Conservation (phyloP, 2,888 invertebrate genomes). For the Listrodromus nycthemerus region DNA sequence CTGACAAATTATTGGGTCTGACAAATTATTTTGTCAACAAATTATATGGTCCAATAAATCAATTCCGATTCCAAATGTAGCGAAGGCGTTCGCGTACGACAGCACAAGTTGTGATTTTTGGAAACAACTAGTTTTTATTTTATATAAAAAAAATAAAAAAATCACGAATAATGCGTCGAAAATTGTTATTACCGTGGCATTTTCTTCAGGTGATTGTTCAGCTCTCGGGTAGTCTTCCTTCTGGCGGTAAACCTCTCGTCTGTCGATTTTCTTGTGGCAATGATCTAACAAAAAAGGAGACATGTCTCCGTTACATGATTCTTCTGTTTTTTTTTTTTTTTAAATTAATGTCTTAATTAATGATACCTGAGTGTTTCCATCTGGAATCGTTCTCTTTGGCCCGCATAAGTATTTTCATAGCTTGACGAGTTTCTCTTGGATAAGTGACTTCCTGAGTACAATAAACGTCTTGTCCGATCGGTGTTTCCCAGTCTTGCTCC, state of each 20-base stretch:
- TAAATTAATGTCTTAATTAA: background rate
- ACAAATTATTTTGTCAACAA: too few relatives aligned
- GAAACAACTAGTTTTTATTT: background rate
- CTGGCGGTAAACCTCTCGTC: constrained; percentile 1
- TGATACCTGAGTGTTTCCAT: constrained; percentile 20
- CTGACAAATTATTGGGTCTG: too few relatives aligned
- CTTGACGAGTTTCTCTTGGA: constrained; percentile 76
- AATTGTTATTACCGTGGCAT: constrained; percentile 21
- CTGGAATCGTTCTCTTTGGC: constrained; percentile 36
- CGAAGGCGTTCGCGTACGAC: too few relatives aligned
- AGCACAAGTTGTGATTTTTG: too few relatives aligned
- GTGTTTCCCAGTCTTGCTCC: constrained; percentile 64
- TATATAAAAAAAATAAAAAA: background rate
- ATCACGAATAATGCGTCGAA: background rate
- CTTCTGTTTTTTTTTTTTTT: background rate
- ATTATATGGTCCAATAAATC: too few relatives aligned
- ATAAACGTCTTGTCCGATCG: constrained; percentile 42
- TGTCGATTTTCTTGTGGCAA: constrained; percentile 26
- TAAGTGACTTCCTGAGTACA: constrained; percentile 67
- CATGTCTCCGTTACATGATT: background rate
- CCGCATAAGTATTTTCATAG: constrained; percentile 71
- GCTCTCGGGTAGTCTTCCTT: constrained; percentile 2
- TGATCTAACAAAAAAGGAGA: constrained; percentile 19
- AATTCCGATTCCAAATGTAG: too few relatives aligned
- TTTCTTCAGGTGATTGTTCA: constrained; percentile 42